These are phyloP conservation scores for Dryococelus australis DNA, from an alignment of 2,888 invertebrate species.

Conservation along the genomic window DNA sequence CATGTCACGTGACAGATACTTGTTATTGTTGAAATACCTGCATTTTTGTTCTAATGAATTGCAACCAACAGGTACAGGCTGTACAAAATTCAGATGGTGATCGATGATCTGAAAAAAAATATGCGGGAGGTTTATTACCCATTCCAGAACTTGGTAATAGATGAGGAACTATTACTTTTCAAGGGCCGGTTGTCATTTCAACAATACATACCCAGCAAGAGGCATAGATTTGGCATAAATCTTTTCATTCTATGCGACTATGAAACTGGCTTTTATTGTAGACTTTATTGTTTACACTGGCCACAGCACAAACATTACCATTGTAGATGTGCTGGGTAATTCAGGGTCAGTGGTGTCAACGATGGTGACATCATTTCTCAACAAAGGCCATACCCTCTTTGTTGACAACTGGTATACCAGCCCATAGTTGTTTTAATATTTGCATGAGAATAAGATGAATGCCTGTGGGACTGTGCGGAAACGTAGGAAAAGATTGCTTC, in stretches of 20 bases:
- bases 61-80: background rate
- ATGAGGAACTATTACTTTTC: no score
- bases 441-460: background rate
- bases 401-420: slow-evolving; percentile 26
- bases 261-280: slow-evolving; percentile 7
- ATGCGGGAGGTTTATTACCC: no score
- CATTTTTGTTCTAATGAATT: background rate
- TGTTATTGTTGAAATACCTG: background rate
- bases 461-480: background rate
- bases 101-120: background rate
- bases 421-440: no score
- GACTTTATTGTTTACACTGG: background rate
- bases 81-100: background rate
- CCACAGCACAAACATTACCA: background rate
- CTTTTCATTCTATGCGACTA: background rate
- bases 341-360: slow-evolving; percentile 7
- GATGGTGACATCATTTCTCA: background rate
- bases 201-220: no score
- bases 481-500: background rate
- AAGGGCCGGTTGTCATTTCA: no score
- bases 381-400: background rate
- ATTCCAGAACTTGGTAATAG: no score
- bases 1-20: background rate
- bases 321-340: background rate
- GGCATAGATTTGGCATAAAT: no score